Percentiles rank a stretch among this genome's conserved stretches.
These are phyloP conservation scores for Hermaeophaga mercurialis DNA, from an alignment of 2,888 invertebrate genomes.

Conservation along the genomic window DNA sequence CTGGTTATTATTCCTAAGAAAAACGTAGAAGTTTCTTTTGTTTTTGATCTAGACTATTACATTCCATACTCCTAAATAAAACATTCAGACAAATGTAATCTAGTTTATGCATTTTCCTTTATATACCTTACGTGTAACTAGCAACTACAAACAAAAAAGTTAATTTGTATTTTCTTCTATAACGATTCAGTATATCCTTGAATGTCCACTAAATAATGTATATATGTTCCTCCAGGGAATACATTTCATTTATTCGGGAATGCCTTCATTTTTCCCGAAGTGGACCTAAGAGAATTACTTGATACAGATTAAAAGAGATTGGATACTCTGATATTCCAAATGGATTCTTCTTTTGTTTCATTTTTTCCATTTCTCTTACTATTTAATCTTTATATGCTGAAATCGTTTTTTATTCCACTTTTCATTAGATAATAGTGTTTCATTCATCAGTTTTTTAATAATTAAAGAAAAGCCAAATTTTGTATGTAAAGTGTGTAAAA, in stretches of 20 bases:
- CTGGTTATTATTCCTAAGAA: too few relatives aligned
- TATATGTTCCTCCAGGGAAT: constrained; percentile 51
- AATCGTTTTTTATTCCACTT: constrained; percentile 16
- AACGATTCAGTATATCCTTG: constrained; percentile 40
- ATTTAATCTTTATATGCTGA: constrained; percentile 42
- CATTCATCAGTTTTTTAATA: constrained; percentile 2
- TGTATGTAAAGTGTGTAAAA: too few relatives aligned
- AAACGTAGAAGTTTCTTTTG: background rate
- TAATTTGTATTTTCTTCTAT: constrained; percentile 36
- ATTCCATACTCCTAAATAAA: constrained; percentile 8
- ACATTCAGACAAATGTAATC: constrained; percentile 16
- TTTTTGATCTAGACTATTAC: constrained; percentile 4
- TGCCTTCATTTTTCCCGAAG: constrained; percentile 58
- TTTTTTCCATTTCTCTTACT: constrained; percentile 40
- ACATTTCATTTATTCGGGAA: constrained; percentile 58
- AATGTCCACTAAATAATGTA: constrained; percentile 54
- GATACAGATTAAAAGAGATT: constrained; percentile 60
- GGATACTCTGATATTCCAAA: constrained; percentile 55
- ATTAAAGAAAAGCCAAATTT: too few relatives aligned
- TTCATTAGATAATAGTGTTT: constrained; percentile 14
- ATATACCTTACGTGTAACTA: constrained; percentile 9
- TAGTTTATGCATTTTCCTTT: constrained; percentile 10
- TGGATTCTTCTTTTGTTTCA: constrained; percentile 51
- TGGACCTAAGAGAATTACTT: constrained; percentile 57
- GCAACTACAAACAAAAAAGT: constrained; percentile 22